Conservation (phyloP, 2,797 vertebrate genomes). For the Parauchenoglanis punctatus region DNA sequence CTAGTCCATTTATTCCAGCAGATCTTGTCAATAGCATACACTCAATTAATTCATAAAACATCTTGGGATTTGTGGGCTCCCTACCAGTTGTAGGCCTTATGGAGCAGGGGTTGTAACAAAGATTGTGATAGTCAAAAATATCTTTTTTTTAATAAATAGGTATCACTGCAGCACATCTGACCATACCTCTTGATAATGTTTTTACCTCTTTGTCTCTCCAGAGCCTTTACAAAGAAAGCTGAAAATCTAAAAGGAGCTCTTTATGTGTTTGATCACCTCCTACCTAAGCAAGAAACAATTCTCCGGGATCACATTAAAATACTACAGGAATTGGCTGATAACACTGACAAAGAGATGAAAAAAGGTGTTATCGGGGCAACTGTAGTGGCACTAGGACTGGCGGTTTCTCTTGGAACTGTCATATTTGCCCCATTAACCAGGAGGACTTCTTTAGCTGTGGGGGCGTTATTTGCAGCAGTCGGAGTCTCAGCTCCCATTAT, state of each 20-base stretch:
- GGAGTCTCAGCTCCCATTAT: slow-evolving; percentile 62
- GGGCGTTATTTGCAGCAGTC: slow-evolving; percentile 47
- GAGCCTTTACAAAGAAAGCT: not conserved
- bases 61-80: not conserved
- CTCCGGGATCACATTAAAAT: not conserved
- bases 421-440: slow-evolving; percentile 33
- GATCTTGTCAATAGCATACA: not conserved
- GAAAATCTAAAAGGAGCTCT: slow-evolving; percentile 8
- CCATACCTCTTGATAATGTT: not conserved
- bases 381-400: slow-evolving; percentile 45
- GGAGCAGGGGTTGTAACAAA: not conserved
- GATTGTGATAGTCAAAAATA: not conserved
- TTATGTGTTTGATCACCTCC: not conserved
- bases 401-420: slow-evolving; percentile 56
- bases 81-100: not conserved
- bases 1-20: not conserved
- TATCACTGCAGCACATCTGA: not conserved
- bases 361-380: slow-evolving; percentile 61
- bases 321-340: slow-evolving; percentile 6
- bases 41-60: not conserved
- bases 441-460: slow-evolving; percentile 52
- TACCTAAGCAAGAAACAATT: not conserved
- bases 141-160: not conserved
- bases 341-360: slow-evolving; percentile 45
- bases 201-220: not conserved